Evolutionary conservation across 2,888 invertebrate genomes (phyloP).

Genomic region (Clistopyga incitator): DNA sequence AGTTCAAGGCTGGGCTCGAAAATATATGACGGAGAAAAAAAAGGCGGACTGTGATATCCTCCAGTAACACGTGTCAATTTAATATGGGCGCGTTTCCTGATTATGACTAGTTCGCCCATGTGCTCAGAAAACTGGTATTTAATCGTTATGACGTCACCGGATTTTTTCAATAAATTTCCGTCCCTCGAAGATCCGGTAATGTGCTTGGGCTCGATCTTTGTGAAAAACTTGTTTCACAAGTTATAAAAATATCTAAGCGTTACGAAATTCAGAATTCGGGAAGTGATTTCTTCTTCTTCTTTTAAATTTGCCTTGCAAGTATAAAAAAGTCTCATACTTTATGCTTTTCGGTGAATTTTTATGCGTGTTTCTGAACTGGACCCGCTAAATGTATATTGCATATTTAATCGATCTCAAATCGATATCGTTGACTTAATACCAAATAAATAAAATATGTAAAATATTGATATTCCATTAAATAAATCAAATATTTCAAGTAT

Average conservation of each 20-base stretch:
- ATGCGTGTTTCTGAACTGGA: background rate
- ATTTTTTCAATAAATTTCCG: background rate
- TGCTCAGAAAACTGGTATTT: background rate
- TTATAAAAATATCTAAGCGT: background rate
- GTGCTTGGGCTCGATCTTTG: background rate
- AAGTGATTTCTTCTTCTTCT: background rate
- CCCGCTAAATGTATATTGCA: no score
- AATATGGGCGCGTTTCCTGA: background rate
- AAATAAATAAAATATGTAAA: no score
- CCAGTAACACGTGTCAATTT: slow-evolving; percentile 21
- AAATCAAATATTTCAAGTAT: no score
- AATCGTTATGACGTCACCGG: background rate
- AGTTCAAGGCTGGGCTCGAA: slow-evolving; percentile 11
- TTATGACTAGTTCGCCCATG: background rate
- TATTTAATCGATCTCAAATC: background rate
- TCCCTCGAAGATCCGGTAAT: background rate
- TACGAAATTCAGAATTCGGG: background rate
- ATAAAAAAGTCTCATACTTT: no score
- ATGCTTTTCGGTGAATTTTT: no score
- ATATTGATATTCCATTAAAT: no score
- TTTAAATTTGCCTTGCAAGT: background rate
- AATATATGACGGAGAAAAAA: background rate
- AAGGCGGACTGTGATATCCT: background rate
- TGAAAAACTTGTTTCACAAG: slow-evolving; percentile 1
- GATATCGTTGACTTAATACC: background rate